phyloP scores from a whole-genome alignment of 2,113 vertebrate species.

The Irena cyanogastra region DNA sequence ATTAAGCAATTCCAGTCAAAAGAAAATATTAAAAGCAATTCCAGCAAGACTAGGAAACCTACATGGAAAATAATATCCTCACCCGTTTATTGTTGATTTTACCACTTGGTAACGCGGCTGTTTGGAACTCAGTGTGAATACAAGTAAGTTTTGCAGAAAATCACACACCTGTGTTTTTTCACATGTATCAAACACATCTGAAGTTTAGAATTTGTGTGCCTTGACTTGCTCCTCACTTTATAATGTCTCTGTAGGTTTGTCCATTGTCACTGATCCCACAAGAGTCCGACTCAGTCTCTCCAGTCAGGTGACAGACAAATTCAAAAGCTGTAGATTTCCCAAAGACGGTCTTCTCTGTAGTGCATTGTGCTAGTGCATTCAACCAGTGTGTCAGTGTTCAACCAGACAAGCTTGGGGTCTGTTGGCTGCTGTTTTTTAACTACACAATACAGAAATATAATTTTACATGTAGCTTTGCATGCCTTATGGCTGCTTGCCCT shows the following conservation, averaged over 20 bases:
- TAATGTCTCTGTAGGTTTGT: slow-evolving; percentile 6
- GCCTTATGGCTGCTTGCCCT: slow-evolving; percentile 55
- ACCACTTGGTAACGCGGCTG: background rate
- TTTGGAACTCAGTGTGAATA: slow-evolving; percentile 27
- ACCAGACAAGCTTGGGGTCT: slow-evolving; percentile 3
- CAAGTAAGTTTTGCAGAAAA: slow-evolving; percentile 22
- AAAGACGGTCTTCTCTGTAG: slow-evolving; percentile 50
- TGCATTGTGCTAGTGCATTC: slow-evolving; percentile 54
- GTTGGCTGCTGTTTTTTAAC: background rate
- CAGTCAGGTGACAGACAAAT: slow-evolving; percentile 26
- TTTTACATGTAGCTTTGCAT: slow-evolving; percentile 50
- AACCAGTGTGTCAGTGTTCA: slow-evolving; percentile 56
- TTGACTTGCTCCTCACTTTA: slow-evolving; percentile 5
- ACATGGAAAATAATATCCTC: slow-evolving; percentile 58
- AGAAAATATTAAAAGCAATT: background rate
- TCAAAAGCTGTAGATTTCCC: slow-evolving; percentile 43
- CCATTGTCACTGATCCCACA: background rate
- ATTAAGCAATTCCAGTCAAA: background rate
- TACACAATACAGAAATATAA: slow-evolving; percentile 61
- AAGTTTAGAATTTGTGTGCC: background rate
- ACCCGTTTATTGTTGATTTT: slow-evolving; percentile 53
- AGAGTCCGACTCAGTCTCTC: slow-evolving; percentile 33
- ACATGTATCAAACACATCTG: background rate
- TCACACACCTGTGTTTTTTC: background rate
- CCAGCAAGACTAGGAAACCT: slow-evolving; percentile 50